Base-by-base conservation (phyloP, 2,888 invertebrate species). In the Endomychus coccineus region DNA sequence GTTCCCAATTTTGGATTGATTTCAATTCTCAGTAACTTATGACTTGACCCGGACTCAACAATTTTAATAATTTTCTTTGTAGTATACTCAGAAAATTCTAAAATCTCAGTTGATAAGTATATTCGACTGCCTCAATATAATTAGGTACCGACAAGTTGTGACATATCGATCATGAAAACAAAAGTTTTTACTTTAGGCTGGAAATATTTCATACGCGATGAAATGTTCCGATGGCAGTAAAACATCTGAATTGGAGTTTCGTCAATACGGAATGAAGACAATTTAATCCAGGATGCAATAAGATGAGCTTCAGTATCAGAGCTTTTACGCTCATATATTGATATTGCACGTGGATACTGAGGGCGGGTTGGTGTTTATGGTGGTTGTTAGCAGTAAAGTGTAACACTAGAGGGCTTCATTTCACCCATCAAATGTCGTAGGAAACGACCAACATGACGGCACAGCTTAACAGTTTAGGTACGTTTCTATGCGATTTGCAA, bases 341-440 rank as follows among this genome's bases (percentile, higher is more conserved):
- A 51, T 50, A 51, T 50, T 46, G 51, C 44, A 53, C 51, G 48
- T 52, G 48, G 45, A 48, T 48, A 45, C 43, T 49, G 34, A 45
- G 45, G 48, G 48, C 43, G 46, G 45, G 44, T 46, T 44, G 46
- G 46, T 50, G 54, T 55, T 55, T 54, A 54, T 54, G 48, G 49
- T 49, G 52, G 52, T 49, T 54, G 51, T 58, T 57, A 54, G 53
- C 54, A 53, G 53, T 53, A 51, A 54, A 56, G 54, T 49, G 52
- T 46, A 50, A 49, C 49, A 51, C 50, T 53, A 49, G 51, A 50
- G 49, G 36, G 33, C 34, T 33, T 33, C 38, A 38, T 34, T 34
- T 34, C 34, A 25, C 22, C 27, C 39, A 32, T 35, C 30, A 31
- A 34, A 35, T 22, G 39, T 34, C 30, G 37, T 35, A 41, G 48